These are phyloP conservation scores for Numenius phaeopus DNA, from an alignment of 2,797 vertebrate genomes.

Conservation along the genomic window DNA sequence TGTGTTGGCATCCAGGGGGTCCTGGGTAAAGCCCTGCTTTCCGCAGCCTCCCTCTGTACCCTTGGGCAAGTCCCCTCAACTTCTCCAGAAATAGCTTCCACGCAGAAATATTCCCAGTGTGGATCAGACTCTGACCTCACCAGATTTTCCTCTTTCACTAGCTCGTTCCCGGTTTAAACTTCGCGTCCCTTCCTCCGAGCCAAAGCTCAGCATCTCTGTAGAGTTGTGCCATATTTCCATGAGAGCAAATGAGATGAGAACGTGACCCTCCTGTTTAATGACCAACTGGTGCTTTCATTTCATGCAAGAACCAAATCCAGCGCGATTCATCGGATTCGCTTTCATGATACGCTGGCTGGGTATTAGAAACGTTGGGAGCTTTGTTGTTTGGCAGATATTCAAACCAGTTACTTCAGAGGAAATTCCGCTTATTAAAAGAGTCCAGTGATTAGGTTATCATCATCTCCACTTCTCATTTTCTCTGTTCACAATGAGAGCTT, in stretches of 20 bases:
- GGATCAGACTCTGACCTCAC: not conserved
- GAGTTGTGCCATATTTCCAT: rapidly evolving
- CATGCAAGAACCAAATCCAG: not conserved
- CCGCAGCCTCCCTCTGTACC: not conserved
- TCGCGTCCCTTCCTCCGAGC: rapidly evolving
- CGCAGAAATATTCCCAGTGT: rapidly evolving
- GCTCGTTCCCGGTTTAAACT: not conserved
- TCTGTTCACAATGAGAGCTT: slow-evolving; percentile 7
- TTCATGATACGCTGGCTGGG: not conserved
- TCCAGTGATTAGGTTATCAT: slow-evolving; percentile 49
- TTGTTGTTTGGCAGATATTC: slow-evolving; percentile 29
- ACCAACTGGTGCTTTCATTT: not conserved
- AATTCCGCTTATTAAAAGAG: slow-evolving; percentile 30
- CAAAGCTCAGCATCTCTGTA: rapidly evolving
- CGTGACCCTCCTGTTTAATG: not conserved
- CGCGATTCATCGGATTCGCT: not conserved
- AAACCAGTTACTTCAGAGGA: slow-evolving; percentile 39
- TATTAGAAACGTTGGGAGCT: not conserved
- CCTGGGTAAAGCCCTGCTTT: not conserved
- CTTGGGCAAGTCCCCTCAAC: not conserved
- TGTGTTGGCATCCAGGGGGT: not conserved
- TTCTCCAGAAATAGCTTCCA: not conserved
- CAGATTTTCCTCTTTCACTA: not conserved
- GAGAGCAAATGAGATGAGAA: rapidly evolving
- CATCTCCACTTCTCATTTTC: slow-evolving; percentile 34